phyloP scores from a whole-genome alignment of 1,140 invertebrate genomes.

The Nylanderia fulva region DNA sequence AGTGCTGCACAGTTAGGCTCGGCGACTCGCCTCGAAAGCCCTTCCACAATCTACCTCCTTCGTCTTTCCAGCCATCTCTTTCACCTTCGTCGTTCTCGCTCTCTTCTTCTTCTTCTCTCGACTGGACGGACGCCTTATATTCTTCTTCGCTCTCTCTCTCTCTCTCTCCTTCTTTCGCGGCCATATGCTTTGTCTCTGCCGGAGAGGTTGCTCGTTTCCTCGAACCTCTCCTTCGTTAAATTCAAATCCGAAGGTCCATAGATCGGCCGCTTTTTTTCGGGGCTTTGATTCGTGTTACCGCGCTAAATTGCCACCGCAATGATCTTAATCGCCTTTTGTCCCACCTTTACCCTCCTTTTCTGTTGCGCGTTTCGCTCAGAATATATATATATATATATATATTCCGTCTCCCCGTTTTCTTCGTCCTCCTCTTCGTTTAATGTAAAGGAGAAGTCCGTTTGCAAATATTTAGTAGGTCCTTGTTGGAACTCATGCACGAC shows the following conservation, averaged over 20 bases:
- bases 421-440: slow-evolving; percentile 35
- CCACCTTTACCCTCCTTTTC: neutral
- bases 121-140: slow-evolving; percentile 14
- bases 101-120: slow-evolving; percentile 20
- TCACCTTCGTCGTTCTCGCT: neutral
- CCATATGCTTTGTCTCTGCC: slow-evolving; percentile 62
- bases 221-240: slow-evolving; percentile 62
- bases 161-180: slow-evolving; percentile 2
- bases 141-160: neutral
- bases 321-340: slow-evolving; percentile 57
- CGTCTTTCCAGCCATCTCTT: slow-evolving; percentile 22
- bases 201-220: slow-evolving; percentile 46
- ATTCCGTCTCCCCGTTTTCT: slow-evolving; percentile 42
- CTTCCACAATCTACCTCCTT: slow-evolving; percentile 55
- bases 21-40: slow-evolving; percentile 73
- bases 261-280: slow-evolving; percentile 22
- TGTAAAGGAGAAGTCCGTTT: slow-evolving; percentile 44
- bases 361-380: slow-evolving; percentile 9
- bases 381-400: too few species aligned
- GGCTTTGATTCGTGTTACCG: slow-evolving; percentile 66
- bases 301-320: slow-evolving; percentile 50
- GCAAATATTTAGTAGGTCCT: slow-evolving; percentile 48
- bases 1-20: slow-evolving; percentile 76
- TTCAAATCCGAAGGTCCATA: slow-evolving; percentile 52
- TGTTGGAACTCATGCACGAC: slow-evolving; percentile 50